These are phyloP conservation scores for Agapornis roseicollis DNA, from an alignment of 2,113 vertebrate species.

Conservation along the genomic window DNA sequence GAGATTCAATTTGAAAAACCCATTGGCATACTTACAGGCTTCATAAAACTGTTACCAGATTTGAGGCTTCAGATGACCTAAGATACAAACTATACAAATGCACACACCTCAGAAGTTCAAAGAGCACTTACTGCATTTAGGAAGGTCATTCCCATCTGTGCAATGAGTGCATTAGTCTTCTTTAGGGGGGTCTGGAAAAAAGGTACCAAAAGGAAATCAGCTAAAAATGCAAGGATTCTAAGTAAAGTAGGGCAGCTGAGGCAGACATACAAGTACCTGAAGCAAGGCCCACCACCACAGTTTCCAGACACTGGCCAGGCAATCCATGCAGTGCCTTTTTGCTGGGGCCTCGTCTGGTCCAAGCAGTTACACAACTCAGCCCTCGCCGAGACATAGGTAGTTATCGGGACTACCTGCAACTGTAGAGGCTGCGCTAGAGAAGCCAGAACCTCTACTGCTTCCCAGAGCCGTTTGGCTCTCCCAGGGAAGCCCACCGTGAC, in stretches of 20 bases:
- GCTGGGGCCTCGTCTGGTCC: not conserved
- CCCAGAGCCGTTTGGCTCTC: rapidly evolving
- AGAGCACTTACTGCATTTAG: slow-evolving; percentile 84
- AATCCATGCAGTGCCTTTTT: not conserved
- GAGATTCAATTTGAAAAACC: rapidly evolving
- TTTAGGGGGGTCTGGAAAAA: slow-evolving; percentile 85
- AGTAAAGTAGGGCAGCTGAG: rapidly evolving
- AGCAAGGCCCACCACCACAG: not conserved
- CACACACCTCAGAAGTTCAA: not conserved
- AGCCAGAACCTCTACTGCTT: not conserved
- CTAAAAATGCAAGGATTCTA: rapidly evolving
- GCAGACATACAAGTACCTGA: rapidly evolving
- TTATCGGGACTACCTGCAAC: not conserved
- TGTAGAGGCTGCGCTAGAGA: rapidly evolving
- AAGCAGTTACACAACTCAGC: not conserved
- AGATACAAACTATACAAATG: rapidly evolving
- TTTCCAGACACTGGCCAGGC: rapidly evolving
- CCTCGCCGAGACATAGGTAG: rapidly evolving
- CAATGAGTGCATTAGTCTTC: slow-evolving; percentile 90
- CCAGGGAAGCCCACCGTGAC: rapidly evolving
- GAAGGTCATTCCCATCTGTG: slow-evolving; percentile 89
- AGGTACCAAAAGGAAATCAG: not conserved
- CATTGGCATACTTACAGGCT: rapidly evolving
- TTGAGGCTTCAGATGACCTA: not conserved
- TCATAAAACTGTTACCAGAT: not conserved